Evolutionary conservation across 2,113 vertebrate genomes (phyloP).

Genomic region (Trachemys scripta): DNA sequence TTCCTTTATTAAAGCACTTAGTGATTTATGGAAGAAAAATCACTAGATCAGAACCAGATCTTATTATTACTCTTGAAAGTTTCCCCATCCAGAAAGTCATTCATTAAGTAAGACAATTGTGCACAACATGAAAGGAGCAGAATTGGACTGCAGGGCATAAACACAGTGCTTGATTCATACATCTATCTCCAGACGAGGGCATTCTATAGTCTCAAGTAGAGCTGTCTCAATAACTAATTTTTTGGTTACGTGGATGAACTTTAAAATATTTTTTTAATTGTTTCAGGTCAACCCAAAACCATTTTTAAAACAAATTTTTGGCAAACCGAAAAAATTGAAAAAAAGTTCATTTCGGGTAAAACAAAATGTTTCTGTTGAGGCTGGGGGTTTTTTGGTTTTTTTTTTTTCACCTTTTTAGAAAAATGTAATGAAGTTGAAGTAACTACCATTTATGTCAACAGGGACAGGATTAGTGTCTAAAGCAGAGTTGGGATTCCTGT

Average conservation of each 20-base stretch:
- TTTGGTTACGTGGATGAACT: neutral
- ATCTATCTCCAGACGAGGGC: rapidly evolving
- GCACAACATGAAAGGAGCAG: neutral
- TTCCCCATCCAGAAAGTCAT: neutral
- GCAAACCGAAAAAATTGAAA: neutral
- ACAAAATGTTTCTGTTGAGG: neutral
- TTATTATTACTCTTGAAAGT: neutral
- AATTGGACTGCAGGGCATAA: neutral
- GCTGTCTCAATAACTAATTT: neutral
- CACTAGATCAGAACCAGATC: neutral
- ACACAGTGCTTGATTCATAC: neutral
- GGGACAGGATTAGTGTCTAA: neutral
- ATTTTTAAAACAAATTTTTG: neutral
- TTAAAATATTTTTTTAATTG: neutral
- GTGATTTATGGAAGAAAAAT: neutral
- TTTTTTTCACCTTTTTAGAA: neutral
- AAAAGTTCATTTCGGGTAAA: neutral
- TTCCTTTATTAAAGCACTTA: neutral
- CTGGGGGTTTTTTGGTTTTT: neutral
- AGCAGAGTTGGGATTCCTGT: neutral
- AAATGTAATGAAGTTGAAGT: neutral
- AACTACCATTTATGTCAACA: neutral
- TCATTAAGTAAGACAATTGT: neutral
- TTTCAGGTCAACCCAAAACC: neutral
- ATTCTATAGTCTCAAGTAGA: neutral